Evolutionary conservation across 2,113 vertebrate species (phyloP).

Genomic region (Leptosomus discolor): DNA sequence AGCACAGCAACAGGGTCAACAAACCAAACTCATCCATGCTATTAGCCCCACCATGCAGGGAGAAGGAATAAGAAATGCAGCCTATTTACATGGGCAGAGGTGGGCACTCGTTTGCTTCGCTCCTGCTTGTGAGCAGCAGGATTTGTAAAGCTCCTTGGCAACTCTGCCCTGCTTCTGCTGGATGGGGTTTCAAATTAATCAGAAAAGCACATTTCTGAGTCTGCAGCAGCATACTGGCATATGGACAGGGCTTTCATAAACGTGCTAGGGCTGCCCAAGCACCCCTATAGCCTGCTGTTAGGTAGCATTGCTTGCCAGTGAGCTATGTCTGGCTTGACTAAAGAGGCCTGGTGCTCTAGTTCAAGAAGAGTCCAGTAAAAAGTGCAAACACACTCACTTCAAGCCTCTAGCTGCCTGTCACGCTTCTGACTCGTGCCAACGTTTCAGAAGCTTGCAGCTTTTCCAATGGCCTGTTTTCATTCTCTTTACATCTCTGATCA

Average conservation of each 20-base stretch:
- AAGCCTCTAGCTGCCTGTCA: neutral
- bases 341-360: neutral
- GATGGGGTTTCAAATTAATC: neutral
- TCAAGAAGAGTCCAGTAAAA: neutral
- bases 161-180: neutral
- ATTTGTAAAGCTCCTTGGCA: neutral
- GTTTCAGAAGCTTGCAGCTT: neutral
- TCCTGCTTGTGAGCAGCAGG: neutral
- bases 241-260: neutral
- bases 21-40: neutral
- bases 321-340: neutral
- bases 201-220: neutral
- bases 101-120: neutral
- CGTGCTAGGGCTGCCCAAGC: neutral
- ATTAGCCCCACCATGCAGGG: accelerated
- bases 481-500: neutral
- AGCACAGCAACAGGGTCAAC: neutral
- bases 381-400: neutral
- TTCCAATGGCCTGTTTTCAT: neutral
- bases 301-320: accelerated
- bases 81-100: neutral
- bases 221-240: neutral
- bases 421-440: accelerated
- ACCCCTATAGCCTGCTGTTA: neutral
- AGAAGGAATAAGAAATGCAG: neutral